Evolutionary conservation across 2,888 invertebrate genomes (phyloP).

Genomic region (Caenorhabditis sulstoni): DNA sequence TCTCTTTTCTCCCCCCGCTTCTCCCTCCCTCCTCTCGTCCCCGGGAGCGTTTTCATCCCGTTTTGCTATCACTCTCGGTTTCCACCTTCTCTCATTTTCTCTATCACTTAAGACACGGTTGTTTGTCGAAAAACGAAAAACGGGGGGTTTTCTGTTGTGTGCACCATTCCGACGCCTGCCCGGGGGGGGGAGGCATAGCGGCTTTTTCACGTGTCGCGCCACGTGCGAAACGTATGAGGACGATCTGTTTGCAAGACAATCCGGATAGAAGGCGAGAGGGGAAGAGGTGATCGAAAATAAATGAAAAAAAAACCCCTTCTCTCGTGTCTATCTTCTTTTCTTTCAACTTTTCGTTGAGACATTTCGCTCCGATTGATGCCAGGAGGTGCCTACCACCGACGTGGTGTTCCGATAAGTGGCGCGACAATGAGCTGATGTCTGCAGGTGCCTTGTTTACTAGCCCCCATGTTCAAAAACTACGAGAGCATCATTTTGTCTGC

Average conservation of each 20-base stretch:
- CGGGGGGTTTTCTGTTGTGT: constrained; percentile 22
- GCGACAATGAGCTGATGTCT: constrained; percentile 43
- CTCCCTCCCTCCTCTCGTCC: constrained; percentile 9
- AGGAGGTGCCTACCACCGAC: constrained; percentile 47
- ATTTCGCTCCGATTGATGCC: constrained; percentile 8
- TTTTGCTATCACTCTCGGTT: constrained; percentile 41
- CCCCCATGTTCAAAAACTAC: constrained; percentile 6
- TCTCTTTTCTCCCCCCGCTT: no score
- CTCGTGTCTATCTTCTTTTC: constrained; percentile 9
- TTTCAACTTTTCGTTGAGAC: background rate
- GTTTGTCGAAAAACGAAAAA: constrained; percentile 46
- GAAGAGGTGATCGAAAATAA: constrained; percentile 29
- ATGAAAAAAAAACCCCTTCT: constrained; percentile 1
- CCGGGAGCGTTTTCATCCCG: constrained; percentile 26
- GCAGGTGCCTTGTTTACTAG: constrained; percentile 34
- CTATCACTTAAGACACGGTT: constrained; percentile 25
- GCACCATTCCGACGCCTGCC: constrained; percentile 9
- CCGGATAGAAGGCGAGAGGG: constrained; percentile 14
- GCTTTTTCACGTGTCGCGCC: constrained; percentile 46
- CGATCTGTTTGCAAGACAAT: constrained; percentile 24
- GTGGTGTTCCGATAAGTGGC: constrained; percentile 27
- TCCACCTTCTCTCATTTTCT: constrained; percentile 12
- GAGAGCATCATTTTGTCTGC: constrained; percentile 7
- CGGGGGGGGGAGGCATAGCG: no score
- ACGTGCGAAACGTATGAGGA: constrained; percentile 46